Base-by-base conservation (phyloP, 1,140 invertebrate genomes). In the Macrotrachela quadricornifera region DNA sequence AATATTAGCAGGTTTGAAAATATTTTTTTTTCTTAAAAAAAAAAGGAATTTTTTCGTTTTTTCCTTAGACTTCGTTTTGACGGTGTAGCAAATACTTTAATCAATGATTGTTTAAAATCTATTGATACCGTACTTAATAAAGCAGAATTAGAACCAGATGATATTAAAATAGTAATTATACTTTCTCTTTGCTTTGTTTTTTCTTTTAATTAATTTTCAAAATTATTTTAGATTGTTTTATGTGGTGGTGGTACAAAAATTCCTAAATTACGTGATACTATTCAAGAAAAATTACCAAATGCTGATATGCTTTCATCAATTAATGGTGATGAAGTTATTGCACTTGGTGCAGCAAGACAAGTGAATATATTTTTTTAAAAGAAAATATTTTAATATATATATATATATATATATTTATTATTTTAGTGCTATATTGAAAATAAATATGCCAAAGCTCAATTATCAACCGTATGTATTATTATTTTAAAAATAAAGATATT, bases 221-320 rank as follows among this genome's bases (percentile, higher is more conserved):
- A n/a, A 30, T 30, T 30, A 2, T 4, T 30, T 43, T 41, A 53
- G 16, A 21, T 53, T 39, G 45, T 53, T 10, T 8, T 53, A 15
- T 47, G 51, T 15, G 45, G 51, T 36, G 51, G 44, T 16, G 51
- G 21, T 11, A 53, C 51, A 15, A 53, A 53, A 53, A 47, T 53
- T 37, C 41, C 40, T 17, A 38, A 39, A 18, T 17, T 53, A 10
- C 51, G 46, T 37, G 8, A 44, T n/a, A 15, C 37, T 15, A 14
- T 53, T 9, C 46, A 53, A 30, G 18, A 53, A 43, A 46, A 48
- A 47, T 53, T 46, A 15, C 15, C n/a, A 12, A 38, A 53, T n/a
- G 44, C 21, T 18, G 44, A 53, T 13, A 16, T 53, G 2, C 21
- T 53, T n/a, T 46, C 46, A 42, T 53, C 46, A 42, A 37, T 41